Conservation (phyloP, 2,113 vertebrate species). For the Diglossa brunneiventris region DNA sequence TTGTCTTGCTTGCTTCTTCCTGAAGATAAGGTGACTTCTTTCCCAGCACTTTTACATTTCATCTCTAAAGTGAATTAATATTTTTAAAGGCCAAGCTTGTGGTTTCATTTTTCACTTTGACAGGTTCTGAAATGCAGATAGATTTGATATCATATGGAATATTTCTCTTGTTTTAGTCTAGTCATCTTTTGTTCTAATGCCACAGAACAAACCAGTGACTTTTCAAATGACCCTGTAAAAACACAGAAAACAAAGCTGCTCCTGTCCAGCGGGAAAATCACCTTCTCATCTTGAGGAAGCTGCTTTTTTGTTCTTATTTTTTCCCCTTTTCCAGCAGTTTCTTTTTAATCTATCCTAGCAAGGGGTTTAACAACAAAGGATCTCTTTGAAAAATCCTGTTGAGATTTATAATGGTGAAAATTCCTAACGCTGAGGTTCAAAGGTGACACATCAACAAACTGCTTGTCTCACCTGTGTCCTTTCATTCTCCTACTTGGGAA, state of each 20-base stretch:
- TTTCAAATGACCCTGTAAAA: constrained; percentile 3
- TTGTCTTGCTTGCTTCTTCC: background rate
- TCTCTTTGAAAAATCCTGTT: background rate
- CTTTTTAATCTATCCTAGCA: background rate
- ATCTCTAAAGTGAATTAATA: constrained; percentile 74
- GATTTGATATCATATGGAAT: constrained; percentile 52
- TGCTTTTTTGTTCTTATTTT: background rate
- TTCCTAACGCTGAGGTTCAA: background rate
- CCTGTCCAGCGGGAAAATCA: constrained; percentile 8
- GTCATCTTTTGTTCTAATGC: constrained; percentile 28
- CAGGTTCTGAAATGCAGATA: constrained; percentile 69
- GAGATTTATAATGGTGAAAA: background rate
- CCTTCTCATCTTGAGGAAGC: background rate
- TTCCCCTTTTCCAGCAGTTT: background rate
- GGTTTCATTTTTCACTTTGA: constrained; percentile 77
- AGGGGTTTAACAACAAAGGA: background rate
- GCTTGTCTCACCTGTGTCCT: background rate
- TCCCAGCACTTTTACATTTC: constrained; percentile 19
- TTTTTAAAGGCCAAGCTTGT: constrained; percentile 75
- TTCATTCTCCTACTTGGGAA: background rate
- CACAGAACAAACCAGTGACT: background rate
- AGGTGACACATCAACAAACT: background rate
- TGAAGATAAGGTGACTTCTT: constrained; percentile 49
- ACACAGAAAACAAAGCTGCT: background rate
- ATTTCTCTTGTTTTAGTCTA: background rate